Base-by-base conservation (phyloP, 2,888 invertebrate species). In the Cataglyphis albicans region DNA sequence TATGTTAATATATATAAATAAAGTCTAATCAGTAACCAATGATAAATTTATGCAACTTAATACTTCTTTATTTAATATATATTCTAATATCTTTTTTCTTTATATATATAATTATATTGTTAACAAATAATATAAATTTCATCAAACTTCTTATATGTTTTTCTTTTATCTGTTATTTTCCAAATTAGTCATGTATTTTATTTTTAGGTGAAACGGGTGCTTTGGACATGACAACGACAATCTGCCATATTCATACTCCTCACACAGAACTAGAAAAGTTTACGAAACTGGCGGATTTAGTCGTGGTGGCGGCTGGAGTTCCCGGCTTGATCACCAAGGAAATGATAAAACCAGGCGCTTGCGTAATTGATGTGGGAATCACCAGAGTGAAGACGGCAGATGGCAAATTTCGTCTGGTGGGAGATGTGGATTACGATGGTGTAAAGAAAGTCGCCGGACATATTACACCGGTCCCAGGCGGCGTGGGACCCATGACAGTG, bases 401-500 rank as follows among this genome's bases (percentile, higher is more conserved):
- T 65, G 97, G 97, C 1, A 97, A 97, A 92, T 95, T 96, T 0
- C 97, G 96, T 93, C 95, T 98, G 9, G 97, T 98, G 7, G 98
- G 98, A 2, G 98, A 99, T 95, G 98, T 98, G 3, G 98, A 98
- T 93, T 98, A 97, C 95, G 97, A 98, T 88, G 97, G 97, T 94
- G 98, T 98, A 0, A 96, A 96, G 83, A 96, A 98, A 94, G 96
- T 98, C 35, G 98, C 98, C 10, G 97, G 98, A 12, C 96, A 97
- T 75, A 97, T 99, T 67, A 98, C 98, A 0, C 98, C 98, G 0
- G 99, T 98, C 0, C 98, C 98, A 0, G 97, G 98, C 1, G 99
- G 99, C 2, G 98, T 98, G 5, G 98, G 98, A 0, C 98, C 98
- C 0, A 98, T 98, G 97, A 99, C 99, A 0, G 98, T 98, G 0